phyloP scores from a whole-genome alignment of 2,888 invertebrate genomes.

The Cheilosia pagana region DNA sequence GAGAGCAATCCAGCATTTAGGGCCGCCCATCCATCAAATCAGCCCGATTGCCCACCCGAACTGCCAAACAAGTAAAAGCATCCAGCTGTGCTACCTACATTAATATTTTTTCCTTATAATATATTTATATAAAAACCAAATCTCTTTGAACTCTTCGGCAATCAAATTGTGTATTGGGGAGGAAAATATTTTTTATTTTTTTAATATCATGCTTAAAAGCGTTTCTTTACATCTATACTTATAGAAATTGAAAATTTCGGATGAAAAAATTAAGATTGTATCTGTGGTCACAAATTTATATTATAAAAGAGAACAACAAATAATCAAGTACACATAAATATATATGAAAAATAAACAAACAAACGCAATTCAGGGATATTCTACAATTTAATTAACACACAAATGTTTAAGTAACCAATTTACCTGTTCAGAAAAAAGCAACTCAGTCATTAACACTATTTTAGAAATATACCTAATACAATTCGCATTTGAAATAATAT shows the following conservation, averaged over 20 bases:
- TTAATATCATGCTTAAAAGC: constrained; percentile 58
- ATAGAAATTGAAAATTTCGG: constrained; percentile 52
- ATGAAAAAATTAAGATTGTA: constrained; percentile 42
- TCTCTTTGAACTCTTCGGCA: constrained; percentile 29
- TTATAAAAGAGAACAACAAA: constrained; percentile 30
- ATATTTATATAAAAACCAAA: constrained; percentile 3
- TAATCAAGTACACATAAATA: constrained; percentile 38
- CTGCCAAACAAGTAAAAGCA: constrained; percentile 87
- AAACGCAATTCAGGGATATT: constrained; percentile 73
- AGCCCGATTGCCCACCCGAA: constrained; percentile 98
- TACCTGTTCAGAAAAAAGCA: constrained; percentile 65
- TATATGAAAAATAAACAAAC: no score
- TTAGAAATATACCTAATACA: constrained; percentile 23
- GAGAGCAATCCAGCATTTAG: constrained; percentile 95
- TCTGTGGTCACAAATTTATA: constrained; percentile 73
- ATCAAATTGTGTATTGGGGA: constrained; percentile 63
- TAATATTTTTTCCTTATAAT: neutral
- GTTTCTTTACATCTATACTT: constrained; percentile 46
- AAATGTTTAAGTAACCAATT: constrained; percentile 51
- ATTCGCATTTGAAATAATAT: constrained; percentile 37
- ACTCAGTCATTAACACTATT: constrained; percentile 62
- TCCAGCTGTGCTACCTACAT: neutral
- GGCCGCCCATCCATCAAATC: constrained; percentile 94
- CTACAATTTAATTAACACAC: constrained; percentile 61
- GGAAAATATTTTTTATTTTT: constrained; percentile 38